Evolutionary conservation across 2,797 vertebrate genomes (phyloP).

Genomic region (Etheostoma perlongum): DNA sequence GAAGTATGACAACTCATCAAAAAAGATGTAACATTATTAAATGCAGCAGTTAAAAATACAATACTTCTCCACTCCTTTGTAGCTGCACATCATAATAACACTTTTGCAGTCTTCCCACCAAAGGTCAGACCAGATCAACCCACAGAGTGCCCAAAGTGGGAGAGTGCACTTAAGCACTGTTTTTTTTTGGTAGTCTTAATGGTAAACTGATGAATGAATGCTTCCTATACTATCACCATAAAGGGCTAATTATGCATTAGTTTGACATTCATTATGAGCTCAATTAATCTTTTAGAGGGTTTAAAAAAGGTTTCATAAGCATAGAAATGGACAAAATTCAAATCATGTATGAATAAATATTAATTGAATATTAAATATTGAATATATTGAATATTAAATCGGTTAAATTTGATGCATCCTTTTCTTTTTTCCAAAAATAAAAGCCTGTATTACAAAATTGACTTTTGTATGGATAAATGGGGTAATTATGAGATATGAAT

Average conservation of each 20-base stretch:
- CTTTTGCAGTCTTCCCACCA: slow-evolving; percentile 45
- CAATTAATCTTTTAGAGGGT: too few relatives aligned
- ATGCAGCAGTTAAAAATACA: slow-evolving; percentile 36
- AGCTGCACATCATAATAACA: slow-evolving; percentile 35
- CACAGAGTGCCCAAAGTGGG: slow-evolving; percentile 33
- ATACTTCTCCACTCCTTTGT: slow-evolving; percentile 22
- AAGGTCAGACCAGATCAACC: slow-evolving; percentile 55
- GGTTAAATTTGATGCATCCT: too few relatives aligned
- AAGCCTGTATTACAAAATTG: too few relatives aligned
- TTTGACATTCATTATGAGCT: too few relatives aligned
- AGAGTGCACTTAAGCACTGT: slow-evolving; percentile 32
- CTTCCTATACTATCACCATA: neutral
- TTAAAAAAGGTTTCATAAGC: too few relatives aligned
- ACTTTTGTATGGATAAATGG: too few relatives aligned
- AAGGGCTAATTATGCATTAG: neutral
- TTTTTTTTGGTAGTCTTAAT: slow-evolving; percentile 15
- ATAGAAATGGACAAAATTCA: too few relatives aligned
- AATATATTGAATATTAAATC: too few relatives aligned
- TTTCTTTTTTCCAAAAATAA: too few relatives aligned
- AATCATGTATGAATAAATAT: too few relatives aligned
- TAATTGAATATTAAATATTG: too few relatives aligned
- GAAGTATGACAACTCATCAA: neutral
- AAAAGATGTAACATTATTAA: slow-evolving; percentile 14
- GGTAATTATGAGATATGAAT: neutral
- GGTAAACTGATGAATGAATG: slow-evolving; percentile 1